Evolutionary conservation across 2,113 vertebrate species (phyloP).

Genomic region (Bos taurus): ARS-UCD2.0 NC_037342.1:80003501-80004000

Average conservation of each 20-base stretch:
- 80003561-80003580: background rate
- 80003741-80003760: background rate
- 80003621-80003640: background rate
- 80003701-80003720: background rate
- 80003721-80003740: background rate
- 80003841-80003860: background rate
- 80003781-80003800: background rate
- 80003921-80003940: background rate
- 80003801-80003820: background rate
- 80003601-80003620: background rate
- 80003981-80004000: background rate
- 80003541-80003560: background rate
- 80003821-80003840: background rate
- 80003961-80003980: background rate
- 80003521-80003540: background rate
- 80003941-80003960: background rate
- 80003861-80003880: background rate
- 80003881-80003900: background rate
- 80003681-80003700: background rate
- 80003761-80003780: background rate
- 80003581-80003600: background rate
- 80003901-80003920: background rate
- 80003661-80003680: background rate
- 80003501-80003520: background rate
- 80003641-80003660: background rate